Base-by-base conservation (phyloP, 2,797 vertebrate genomes). In the Trematomus bernacchii region DNA sequence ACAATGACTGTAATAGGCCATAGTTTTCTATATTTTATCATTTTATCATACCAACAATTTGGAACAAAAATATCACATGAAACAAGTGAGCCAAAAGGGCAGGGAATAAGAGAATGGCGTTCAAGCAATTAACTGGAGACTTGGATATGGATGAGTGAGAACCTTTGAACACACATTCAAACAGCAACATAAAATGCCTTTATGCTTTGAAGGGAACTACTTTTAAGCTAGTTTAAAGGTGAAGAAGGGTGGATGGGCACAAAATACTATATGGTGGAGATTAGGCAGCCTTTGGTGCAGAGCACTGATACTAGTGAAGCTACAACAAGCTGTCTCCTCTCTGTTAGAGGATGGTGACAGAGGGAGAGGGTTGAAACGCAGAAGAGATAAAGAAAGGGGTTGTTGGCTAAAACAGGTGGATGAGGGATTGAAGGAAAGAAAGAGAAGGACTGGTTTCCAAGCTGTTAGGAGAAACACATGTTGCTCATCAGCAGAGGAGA, bases 401-500 rank as follows among this genome's bases (percentile, higher is more conserved):
- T 57, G 18, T 55, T 42, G n/a, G 43, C 51, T 64, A 44, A 57
- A 54, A 63, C 73, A 66, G 54, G 12, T 46, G 54, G 51, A 66
- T 51, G 66, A 43, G 80, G 44, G 59, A 69, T 14, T 44, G 55
- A 54, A 73, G 58, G 46, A 77, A 55, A 66, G 62, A 5, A 58
- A 42, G 3, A 59, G 62, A 71, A 48, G 71, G 73, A 72, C 79
- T 62, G 57, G 63, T 73, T 46, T 54, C 30, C 85, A 86, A 79
- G 86, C 86, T 85, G 85, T 86, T 87, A 27, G 11, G 75, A 82
- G 84, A 84, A 83, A 85, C 67, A 74, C 86, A 74, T 86, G 85
- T 84, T 88, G 80, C 84, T 84, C 77, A 83, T 82, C 77, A 71
- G 82, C 84, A 73, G 66, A 54, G 65, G 65, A 66, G 59, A 66